Conservation (phyloP, 2,113 vertebrate species). For the Cathartes aura region DNA sequence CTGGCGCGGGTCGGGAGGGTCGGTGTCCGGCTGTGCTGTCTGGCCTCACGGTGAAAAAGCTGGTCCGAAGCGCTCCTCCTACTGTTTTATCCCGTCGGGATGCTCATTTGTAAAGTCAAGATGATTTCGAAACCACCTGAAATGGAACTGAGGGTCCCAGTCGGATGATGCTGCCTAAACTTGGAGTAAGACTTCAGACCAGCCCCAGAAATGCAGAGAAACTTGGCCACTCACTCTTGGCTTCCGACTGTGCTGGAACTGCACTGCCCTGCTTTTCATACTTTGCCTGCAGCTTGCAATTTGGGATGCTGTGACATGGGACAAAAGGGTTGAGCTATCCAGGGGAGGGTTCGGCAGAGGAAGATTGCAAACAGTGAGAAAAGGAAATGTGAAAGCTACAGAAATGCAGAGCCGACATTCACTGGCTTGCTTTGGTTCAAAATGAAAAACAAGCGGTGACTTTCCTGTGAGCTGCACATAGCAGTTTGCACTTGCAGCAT, state of each 20-base stretch:
- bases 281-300: neutral
- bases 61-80: neutral
- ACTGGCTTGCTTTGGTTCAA: neutral
- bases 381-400: neutral
- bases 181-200: neutral
- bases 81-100: accelerated
- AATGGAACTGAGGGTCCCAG: neutral
- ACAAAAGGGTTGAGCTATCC: neutral
- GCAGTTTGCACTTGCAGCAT: neutral
- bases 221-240: accelerated
- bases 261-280: accelerated
- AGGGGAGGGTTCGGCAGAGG: neutral
- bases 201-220: neutral
- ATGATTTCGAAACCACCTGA: neutral
- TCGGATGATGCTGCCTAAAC: neutral
- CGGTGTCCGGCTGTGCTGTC: neutral
- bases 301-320: neutral
- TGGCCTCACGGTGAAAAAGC: accelerated
- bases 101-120: neutral
- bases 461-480: neutral
- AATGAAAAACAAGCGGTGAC: neutral
- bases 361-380: neutral
- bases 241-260: neutral
- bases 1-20: neutral
- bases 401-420: neutral